Percentiles rank a stretch among this genome's conserved stretches.
phyloP scores from a whole-genome alignment of 2,888 invertebrate species.

The Calliopum simillimum region DNA sequence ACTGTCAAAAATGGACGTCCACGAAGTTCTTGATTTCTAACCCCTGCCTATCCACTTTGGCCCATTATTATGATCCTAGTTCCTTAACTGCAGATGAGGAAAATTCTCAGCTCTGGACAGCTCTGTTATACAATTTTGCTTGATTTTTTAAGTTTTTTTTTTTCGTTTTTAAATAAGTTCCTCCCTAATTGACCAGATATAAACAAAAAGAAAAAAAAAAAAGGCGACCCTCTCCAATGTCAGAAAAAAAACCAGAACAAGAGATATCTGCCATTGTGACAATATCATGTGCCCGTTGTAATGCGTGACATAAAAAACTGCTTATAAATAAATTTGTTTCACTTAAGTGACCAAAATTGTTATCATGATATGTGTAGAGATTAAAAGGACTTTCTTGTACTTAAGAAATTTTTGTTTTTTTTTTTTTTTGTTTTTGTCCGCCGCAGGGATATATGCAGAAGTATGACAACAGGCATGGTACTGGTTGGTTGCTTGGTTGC shows the following conservation, averaged over 20 bases:
- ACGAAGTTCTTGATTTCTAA: too few relatives aligned
- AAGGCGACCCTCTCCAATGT: conserved; percentile 28
- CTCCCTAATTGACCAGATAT: too few relatives aligned
- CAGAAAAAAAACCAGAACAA: conserved; percentile 31
- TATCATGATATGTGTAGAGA: conserved; percentile 65
- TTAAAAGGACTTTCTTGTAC: conserved; percentile 65
- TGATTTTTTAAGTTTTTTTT: too few relatives aligned
- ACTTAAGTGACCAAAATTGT: conserved; percentile 67
- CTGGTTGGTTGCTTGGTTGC: conserved; percentile 39
- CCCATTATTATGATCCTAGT: too few relatives aligned
- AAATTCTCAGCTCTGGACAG: too few relatives aligned
- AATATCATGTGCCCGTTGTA: too few relatives aligned
- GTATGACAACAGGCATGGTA: not conserved
- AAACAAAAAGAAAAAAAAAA: too few relatives aligned
- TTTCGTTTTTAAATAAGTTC: too few relatives aligned
- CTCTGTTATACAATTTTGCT: too few relatives aligned
- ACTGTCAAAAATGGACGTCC: too few relatives aligned
- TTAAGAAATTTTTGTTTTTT: conserved; percentile 18
- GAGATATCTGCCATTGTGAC: not conserved
- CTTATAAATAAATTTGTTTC: conserved; percentile 67
- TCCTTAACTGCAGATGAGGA: too few relatives aligned
- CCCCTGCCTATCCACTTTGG: too few relatives aligned
- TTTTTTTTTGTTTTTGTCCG: not conserved
- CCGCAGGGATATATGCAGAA: not conserved
- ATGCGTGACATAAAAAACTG: conserved; percentile 51